Conservation (phyloP, 2,888 invertebrate genomes). For the Leptopilina drosophilae region DNA sequence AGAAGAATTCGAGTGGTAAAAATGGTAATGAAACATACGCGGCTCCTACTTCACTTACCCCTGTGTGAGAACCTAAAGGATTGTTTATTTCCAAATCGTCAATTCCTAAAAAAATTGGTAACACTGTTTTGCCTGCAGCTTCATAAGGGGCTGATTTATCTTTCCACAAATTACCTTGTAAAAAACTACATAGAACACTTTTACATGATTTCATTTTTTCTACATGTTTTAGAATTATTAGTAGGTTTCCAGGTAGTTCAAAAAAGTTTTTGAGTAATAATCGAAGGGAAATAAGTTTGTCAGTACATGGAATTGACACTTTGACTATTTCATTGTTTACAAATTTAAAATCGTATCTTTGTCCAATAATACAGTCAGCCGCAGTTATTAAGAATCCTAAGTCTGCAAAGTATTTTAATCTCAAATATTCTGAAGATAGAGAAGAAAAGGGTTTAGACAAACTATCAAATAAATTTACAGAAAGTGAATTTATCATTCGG, state of each 20-base stretch:
- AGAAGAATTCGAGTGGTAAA: background rate
- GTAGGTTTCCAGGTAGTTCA: background rate
- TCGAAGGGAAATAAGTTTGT: background rate
- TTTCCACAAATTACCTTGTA: slow-evolving; percentile 43
- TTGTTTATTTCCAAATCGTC: slow-evolving; percentile 15
- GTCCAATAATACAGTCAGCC: background rate
- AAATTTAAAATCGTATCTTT: background rate
- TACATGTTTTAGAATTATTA: background rate
- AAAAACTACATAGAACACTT: slow-evolving; percentile 26
- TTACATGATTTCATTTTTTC: background rate
- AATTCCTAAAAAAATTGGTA: background rate
- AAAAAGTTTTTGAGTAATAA: background rate
- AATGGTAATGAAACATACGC: slow-evolving; percentile 1
- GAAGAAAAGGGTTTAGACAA: background rate
- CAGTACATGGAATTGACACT: background rate
- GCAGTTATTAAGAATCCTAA: background rate
- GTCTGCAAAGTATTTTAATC: background rate
- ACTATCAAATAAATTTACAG: no score
- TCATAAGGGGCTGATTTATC: background rate
- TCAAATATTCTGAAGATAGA: background rate
- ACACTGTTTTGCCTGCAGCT: background rate
- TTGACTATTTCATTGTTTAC: background rate
- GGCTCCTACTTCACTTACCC: background rate
- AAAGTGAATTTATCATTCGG: no score
- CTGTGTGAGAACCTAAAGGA: slow-evolving; percentile 10